Base-by-base conservation (phyloP, 2,113 vertebrate genomes). In the Protobothrops flavoviridis region DNA sequence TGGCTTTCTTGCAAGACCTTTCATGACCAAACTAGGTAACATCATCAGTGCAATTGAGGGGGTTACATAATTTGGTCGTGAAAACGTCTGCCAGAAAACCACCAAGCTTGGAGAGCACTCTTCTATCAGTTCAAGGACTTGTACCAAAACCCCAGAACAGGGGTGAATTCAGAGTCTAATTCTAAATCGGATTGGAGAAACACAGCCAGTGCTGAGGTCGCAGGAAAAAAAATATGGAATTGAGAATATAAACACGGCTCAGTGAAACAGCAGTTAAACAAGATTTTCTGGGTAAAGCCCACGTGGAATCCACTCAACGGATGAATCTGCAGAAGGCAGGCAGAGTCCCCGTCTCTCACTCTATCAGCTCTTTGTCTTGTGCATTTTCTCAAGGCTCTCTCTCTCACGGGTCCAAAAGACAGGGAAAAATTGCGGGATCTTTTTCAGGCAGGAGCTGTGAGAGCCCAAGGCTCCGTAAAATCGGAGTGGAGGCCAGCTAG, bases 401-500 rank as follows among this genome's bases (percentile, higher is more conserved):
- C 93, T 59, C 29, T 52, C 93, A 86, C 53, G 48, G 86, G 92
- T 20, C 48, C 9, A 88, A 3, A 88, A 6, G 96, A 94, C 96
- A 95, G 94, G 95, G 95, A 92, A 92, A 95, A 95, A 93, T 92
- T 90, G 92, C 91, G 53, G 15, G 74, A 94, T 94, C 81, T 94
- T 93, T 94, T 57, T 92, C 45, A 88, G 0, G 93, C 4, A 0
- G 90, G 93, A 96, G 92, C 95, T 95, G 97, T 39, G 98, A 98
- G 96, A 98, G 53, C 96, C 96, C 97, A 21, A 97, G 98, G 98
- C 98, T 98, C 98, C 97, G 96, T 85, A 95, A 94, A 88, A 81
- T 94, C 95, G 85, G 96, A 95, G 94, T 98, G 96, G 96, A 97
- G 97, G 94, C 87, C 96, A 95, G 94, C 96, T 97, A 97, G 95